phyloP scores from a whole-genome alignment of 2,113 vertebrate genomes.

The Alectura lathami region DNA sequence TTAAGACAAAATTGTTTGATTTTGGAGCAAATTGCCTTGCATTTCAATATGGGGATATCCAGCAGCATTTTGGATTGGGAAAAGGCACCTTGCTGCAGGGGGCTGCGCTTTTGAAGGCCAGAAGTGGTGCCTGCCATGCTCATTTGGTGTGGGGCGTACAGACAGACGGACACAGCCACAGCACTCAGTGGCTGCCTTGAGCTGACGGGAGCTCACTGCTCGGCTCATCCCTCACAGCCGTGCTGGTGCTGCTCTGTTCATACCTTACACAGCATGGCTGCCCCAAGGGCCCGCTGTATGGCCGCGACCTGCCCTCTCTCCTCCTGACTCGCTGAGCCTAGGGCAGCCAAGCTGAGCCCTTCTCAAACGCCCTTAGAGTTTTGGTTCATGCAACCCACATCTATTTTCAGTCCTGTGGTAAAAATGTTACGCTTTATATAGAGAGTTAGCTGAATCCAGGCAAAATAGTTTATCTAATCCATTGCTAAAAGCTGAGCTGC shows the following conservation, averaged over 20 bases:
- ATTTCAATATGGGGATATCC: background rate
- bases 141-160: accelerated
- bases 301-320: background rate
- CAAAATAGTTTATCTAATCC: background rate
- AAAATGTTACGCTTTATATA: background rate
- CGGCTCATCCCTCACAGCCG: background rate
- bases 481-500: background rate
- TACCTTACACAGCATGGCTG: background rate
- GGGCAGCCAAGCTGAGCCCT: background rate
- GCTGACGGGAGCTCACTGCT: background rate
- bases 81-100: background rate
- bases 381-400: background rate
- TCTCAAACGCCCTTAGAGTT: background rate
- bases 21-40: background rate
- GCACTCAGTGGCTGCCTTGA: accelerated
- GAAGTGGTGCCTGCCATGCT: accelerated
- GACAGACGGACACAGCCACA: accelerated
- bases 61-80: background rate
- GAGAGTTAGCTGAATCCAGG: background rate
- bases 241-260: accelerated
- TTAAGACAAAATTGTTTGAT: background rate
- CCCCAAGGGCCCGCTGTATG: accelerated
- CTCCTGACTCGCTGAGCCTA: background rate
- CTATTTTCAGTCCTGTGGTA: background rate
- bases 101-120: background rate